Conservation (phyloP, 1,140 invertebrate species). For the Eufriesea mexicana region DNA sequence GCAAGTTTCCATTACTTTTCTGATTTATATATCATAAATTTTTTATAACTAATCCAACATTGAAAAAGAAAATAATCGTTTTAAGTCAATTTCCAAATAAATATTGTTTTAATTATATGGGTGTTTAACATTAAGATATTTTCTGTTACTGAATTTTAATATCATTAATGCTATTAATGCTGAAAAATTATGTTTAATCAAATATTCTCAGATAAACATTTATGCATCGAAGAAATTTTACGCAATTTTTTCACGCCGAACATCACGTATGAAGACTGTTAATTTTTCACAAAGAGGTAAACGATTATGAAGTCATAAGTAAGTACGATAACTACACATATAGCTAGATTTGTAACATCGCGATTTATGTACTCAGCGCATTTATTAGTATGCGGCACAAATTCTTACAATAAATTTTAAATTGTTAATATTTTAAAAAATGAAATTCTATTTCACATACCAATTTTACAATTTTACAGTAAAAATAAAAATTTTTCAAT, state of each 20-base stretch:
- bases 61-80: background rate
- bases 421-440: background rate
- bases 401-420: background rate
- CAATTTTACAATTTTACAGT: too few species aligned
- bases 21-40: background rate
- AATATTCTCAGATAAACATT: background rate
- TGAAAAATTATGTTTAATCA: background rate
- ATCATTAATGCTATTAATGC: background rate
- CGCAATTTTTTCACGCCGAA: too few species aligned
- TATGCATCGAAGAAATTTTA: too few species aligned
- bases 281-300: too few species aligned
- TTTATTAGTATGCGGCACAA: too few species aligned
- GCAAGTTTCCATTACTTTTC: background rate
- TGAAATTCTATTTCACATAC: too few species aligned
- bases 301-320: too few species aligned
- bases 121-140: background rate
- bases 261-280: too few species aligned
- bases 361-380: background rate
- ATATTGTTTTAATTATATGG: background rate
- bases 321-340: too few species aligned
- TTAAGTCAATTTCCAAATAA: background rate
- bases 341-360: background rate
- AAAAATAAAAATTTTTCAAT: too few species aligned
- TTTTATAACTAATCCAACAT: background rate
- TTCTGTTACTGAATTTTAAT: too few species aligned